phyloP scores from a whole-genome alignment of 2,797 vertebrate species.

The Nyctalus aviator region DNA sequence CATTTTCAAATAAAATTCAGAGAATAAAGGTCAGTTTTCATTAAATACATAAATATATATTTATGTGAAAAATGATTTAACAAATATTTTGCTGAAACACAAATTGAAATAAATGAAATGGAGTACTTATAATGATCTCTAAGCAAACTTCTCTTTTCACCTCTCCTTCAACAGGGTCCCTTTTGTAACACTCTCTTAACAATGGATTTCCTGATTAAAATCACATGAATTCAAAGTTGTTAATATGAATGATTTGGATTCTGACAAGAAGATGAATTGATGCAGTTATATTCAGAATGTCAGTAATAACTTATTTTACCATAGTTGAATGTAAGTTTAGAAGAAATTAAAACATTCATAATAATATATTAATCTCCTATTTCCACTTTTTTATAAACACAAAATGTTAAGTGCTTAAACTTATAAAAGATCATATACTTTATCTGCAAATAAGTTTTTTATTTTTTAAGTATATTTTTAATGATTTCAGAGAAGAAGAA shows the following conservation, averaged over 20 bases:
- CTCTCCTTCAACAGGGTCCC: not conserved
- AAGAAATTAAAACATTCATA: not conserved
- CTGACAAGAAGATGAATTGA: not conserved
- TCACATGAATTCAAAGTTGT: not conserved
- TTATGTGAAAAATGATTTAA: not conserved
- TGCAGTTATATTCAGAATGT: not conserved
- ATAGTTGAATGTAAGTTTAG: not conserved
- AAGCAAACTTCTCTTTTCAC: not conserved
- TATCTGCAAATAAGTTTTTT: not conserved
- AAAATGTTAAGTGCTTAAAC: not conserved
- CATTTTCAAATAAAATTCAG: not conserved
- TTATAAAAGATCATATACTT: not conserved
- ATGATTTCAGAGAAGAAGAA: too few relatives aligned
- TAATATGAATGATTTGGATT: not conserved
- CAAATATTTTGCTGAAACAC: not conserved
- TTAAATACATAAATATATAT: not conserved
- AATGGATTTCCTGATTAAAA: slow-evolving; percentile 2
- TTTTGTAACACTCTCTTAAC: not conserved
- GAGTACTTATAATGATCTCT: not conserved
- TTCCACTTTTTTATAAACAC: not conserved
- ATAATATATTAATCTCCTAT: not conserved
- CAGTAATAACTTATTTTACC: not conserved
- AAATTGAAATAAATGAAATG: not conserved
- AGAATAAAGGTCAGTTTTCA: not conserved
- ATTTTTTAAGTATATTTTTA: too few relatives aligned